Base-by-base conservation (phyloP, 2,888 invertebrate genomes). In the Cheilosia scutellata region DNA sequence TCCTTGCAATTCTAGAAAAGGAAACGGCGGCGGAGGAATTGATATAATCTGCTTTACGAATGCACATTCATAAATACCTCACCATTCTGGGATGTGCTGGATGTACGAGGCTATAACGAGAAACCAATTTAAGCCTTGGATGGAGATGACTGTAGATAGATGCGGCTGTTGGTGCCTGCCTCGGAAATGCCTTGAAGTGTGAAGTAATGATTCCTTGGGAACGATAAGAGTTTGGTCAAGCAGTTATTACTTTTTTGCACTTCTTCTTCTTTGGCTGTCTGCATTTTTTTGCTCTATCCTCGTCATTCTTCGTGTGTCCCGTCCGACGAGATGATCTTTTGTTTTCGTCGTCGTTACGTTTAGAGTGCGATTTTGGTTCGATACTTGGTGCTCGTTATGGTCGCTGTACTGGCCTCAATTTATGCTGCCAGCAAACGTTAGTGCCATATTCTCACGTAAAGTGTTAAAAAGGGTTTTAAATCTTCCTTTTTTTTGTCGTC, bases 141-240 rank as follows among this genome's bases (percentile, higher is more conserved):
- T 74, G 86, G 86, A 86, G 86, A 86, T 86, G 84, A 80, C 76
- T 27, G 57, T 65, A 65, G 63, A 33, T 16, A 25, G 65, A 62
- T 68, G 70, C 42, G 51, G 57, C 37, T 40, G 62, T 5, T 60
- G 33, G n/a, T 55, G 63, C 16, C 49, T 75, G 33, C 62, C 60
- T 82, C 80, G 80, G 82, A 86, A 80, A 87, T 87, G 89, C 88
- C 88, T 88, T 83, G 88, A 90, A 90, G 91, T 91, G 91, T 91
- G 91, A 91, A 91, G 89, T 91, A 91, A 90, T 91, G 91, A 91
- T 91, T 91, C 91, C 90, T 90, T 90, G 88, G 89, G 89, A 89
- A 89, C 90, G 91, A 91, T 91, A 91, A 91, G 90, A 63, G 82
- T 86, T 86, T 63, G 60, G 55, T 42, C 66, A 53, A 63, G 82